These are phyloP conservation scores for Hyles vespertilio DNA, from an alignment of 1,140 invertebrate species.

Conservation along the genomic window DNA sequence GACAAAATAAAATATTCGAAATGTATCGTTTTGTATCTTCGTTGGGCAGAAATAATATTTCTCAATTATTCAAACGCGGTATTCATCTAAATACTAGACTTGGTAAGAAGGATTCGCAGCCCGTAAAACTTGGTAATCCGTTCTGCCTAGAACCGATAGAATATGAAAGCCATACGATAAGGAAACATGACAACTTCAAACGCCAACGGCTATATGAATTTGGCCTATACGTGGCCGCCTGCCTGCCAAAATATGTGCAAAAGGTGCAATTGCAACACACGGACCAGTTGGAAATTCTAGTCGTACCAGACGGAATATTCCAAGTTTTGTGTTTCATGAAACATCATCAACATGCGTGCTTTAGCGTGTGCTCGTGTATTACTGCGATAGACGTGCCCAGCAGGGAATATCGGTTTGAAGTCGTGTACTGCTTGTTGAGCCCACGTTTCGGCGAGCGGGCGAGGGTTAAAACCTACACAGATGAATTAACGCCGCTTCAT, in stretches of 20 bases:
- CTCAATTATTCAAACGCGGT: too few species aligned
- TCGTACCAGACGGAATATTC: constrained; percentile 93
- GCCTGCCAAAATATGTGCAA: constrained; percentile 94
- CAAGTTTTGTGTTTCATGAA: constrained; percentile 92
- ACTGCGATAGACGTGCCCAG: constrained; percentile 92
- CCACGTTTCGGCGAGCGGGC: constrained; percentile 79
- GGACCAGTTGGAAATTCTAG: constrained; percentile 93
- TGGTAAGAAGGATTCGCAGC: neutral
- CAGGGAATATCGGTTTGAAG: constrained; percentile 79
- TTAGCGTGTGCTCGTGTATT: constrained; percentile 88
- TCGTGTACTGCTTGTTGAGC: constrained; percentile 96
- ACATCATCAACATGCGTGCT: constrained; percentile 95
- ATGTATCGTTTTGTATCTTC: neutral
- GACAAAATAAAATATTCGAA: too few species aligned
- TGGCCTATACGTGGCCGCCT: constrained; percentile 78
- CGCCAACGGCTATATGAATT: constrained; percentile 60
- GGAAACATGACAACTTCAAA: constrained; percentile 44
- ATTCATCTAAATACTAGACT: too few species aligned
- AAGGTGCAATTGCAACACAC: constrained; percentile 87
- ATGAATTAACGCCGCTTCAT: constrained; percentile 65
- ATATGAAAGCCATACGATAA: constrained; percentile 37
- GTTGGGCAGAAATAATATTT: constrained; percentile 1
- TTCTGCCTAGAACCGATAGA: constrained; percentile 53
- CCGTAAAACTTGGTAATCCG: constrained; percentile 31
- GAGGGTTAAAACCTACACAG: constrained; percentile 66